These are phyloP conservation scores for Phoeniculus purpureus DNA, from an alignment of 2,797 vertebrate genomes.

Conservation along the genomic window DNA sequence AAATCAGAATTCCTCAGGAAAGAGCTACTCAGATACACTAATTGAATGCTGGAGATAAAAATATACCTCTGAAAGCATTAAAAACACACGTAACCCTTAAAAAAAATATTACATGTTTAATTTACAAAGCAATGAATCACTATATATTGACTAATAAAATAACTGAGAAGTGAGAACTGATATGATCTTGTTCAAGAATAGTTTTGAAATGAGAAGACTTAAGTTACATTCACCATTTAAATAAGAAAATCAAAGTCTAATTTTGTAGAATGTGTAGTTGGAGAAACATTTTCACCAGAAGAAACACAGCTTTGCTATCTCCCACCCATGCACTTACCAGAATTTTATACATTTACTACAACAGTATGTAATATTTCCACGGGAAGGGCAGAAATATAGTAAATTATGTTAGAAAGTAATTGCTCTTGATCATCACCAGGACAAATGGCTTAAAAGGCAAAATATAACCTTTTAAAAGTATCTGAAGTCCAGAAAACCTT, in stretches of 20 bases:
- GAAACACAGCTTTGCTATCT: background rate
- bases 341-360: background rate
- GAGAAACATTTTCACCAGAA: background rate
- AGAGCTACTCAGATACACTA: background rate
- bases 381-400: background rate
- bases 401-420: slow-evolving; percentile 20
- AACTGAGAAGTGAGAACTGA: background rate
- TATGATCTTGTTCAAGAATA: background rate
- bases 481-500: slow-evolving; percentile 20
- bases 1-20: background rate
- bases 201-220: background rate
- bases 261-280: background rate
- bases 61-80: background rate
- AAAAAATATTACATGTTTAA: background rate
- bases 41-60: background rate
- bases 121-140: background rate
- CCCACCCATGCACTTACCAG: background rate
- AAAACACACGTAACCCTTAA: background rate
- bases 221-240: background rate
- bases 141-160: background rate
- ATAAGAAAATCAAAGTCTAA: background rate
- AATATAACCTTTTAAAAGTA: background rate
- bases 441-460: background rate
- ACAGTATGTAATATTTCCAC: background rate
- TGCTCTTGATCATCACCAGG: background rate